These are phyloP conservation scores for Setipinna tenuifilis DNA, from an alignment of 2,797 vertebrate genomes.

Conservation along the genomic window DNA sequence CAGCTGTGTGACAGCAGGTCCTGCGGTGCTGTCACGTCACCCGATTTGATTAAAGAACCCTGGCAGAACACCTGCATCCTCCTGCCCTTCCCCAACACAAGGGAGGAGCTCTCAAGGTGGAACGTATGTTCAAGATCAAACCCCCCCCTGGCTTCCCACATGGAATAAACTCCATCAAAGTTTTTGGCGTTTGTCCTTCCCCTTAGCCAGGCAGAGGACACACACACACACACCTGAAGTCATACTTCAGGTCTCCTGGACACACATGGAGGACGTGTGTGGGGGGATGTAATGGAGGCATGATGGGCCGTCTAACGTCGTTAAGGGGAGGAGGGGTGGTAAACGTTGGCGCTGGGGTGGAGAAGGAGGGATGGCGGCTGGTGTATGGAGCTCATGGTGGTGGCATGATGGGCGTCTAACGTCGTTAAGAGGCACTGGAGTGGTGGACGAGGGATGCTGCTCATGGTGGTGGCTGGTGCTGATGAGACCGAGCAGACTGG, in stretches of 20 bases:
- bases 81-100: background rate
- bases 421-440: no score
- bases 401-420: no score
- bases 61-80: constrained; percentile 12
- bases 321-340: no score
- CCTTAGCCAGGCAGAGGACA: background rate
- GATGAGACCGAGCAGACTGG: no score
- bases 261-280: background rate
- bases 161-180: constrained; percentile 22
- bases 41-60: constrained; percentile 20
- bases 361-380: background rate
- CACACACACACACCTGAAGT: no score
- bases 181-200: constrained; percentile 2
- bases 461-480: no score
- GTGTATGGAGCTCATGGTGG: background rate
- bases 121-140: constrained; percentile 26
- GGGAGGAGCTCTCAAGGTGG: constrained; percentile 20
- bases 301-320: background rate
- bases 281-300: background rate
- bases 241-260: background rate
- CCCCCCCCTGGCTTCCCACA: background rate
- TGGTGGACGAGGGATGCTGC: no score
- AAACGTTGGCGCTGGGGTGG: background rate
- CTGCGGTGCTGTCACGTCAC: background rate
- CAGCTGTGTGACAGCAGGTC: constrained; percentile 23